These are phyloP conservation scores for Noctua janthina DNA, from an alignment of 2,888 invertebrate genomes.

Conservation along the genomic window DNA sequence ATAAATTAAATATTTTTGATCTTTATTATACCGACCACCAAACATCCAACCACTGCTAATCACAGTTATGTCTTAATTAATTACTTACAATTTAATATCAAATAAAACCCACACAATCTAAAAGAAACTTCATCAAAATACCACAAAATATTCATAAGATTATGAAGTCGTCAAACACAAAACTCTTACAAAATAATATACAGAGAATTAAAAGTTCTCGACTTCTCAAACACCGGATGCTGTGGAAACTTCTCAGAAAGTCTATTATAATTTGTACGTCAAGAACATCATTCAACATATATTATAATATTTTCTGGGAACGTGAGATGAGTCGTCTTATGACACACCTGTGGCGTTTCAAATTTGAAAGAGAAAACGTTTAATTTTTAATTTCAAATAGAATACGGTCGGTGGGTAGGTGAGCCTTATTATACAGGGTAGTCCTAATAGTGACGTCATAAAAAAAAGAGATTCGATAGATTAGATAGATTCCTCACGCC, in stretches of 20 bases:
- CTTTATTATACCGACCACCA: too few species aligned
- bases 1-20: too few species aligned
- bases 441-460: too few species aligned
- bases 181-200: constrained; percentile 29
- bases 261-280: constrained; percentile 54
- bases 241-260: constrained; percentile 44
- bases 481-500: too few species aligned
- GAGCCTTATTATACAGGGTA: too few species aligned
- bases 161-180: constrained; percentile 15
- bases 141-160: constrained; percentile 3
- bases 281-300: constrained; percentile 21
- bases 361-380: neutral
- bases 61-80: neutral
- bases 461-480: too few species aligned
- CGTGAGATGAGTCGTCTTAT: neutral
- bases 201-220: constrained; percentile 28
- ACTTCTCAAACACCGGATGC: constrained; percentile 9
- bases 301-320: constrained; percentile 21
- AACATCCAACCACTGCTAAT: neutral
- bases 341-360: constrained; percentile 26
- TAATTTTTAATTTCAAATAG: neutral
- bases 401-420: neutral
- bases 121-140: neutral
- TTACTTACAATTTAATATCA: constrained; percentile 5
- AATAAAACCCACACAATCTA: neutral